Base-by-base conservation (phyloP, 2,113 vertebrate genomes). In the Rhadina sibilatrix region DNA sequence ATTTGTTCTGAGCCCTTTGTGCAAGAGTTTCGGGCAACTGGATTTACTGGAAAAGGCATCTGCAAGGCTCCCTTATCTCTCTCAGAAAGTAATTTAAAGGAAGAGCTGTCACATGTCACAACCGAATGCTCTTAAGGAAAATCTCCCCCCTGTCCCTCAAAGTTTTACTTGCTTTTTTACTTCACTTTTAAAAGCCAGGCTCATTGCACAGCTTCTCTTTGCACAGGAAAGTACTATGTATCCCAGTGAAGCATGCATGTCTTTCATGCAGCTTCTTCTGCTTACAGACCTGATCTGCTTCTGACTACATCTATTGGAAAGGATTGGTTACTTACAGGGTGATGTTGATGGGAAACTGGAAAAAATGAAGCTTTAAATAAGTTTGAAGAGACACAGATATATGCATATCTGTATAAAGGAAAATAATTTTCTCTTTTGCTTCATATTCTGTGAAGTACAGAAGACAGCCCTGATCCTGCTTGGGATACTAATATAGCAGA, bases 1-100 rank as follows among this genome's bases (percentile, higher is more conserved):
- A 1, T 63, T 92, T 92, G 68, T 71, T 87, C 60, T 63, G 68
- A 75, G 50, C 35, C 42, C 59, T 94, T 92, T 91, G 64, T 89
- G 83, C 69, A 96, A 90, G 76, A 71, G 42, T 24, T 87, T 54
- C 2, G 3, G 68, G 56, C 33, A 71, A 83, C 59, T 6, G 23
- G 27, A 74, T 78, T 94, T 92, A 83, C 72, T 60, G 89, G 56
- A 86, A 94, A 59, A 81, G 42, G 19, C 18, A 49, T 20, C 30
- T 47, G n/a, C 42, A 59, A 33, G 28, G 54, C 17, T 90, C 35
- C 21, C 33, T 70, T 64, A 15, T 21, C 42, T 22, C 57, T 93
- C 78, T 82, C 82, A 60, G 64, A 44, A 94, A 50, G 13, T 14
- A 1, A 6, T 61, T 94, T 65, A 53, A 78, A 89, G 47, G 17